phyloP scores from a whole-genome alignment of 2,888 invertebrate species.

The Nemotelus pantherinus region DNA sequence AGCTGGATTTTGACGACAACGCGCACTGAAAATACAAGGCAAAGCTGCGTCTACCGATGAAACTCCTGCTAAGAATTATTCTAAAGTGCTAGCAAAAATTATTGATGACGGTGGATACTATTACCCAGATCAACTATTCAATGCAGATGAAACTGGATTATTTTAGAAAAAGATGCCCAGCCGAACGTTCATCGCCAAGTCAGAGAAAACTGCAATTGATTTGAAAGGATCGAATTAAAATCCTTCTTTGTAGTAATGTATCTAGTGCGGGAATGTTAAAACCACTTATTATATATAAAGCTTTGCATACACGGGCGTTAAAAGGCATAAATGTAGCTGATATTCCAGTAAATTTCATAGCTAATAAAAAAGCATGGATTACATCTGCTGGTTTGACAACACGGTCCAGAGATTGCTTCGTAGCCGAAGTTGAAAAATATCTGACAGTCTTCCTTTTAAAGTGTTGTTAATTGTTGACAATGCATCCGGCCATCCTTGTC shows the following conservation, averaged over 20 bases:
- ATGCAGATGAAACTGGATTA: constrained; percentile 55
- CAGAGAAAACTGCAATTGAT: constrained; percentile 54
- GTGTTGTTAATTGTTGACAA: constrained; percentile 49
- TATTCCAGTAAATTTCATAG: constrained; percentile 55
- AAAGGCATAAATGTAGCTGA: constrained; percentile 52
- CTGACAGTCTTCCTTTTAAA: constrained; percentile 47
- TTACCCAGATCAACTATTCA: constrained; percentile 55
- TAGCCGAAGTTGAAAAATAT: constrained; percentile 42
- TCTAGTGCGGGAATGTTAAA: constrained; percentile 55
- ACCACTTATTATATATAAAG: constrained; percentile 54
- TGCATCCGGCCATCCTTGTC: constrained; percentile 48
- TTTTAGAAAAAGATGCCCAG: constrained; percentile 58
- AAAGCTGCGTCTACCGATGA: constrained; percentile 52
- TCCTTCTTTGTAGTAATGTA: constrained; percentile 56
- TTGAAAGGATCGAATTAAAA: constrained; percentile 56
- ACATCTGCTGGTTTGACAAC: constrained; percentile 50
- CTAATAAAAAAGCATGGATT: constrained; percentile 55
- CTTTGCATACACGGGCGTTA: constrained; percentile 54
- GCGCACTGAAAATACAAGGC: constrained; percentile 53
- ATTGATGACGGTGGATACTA: constrained; percentile 53
- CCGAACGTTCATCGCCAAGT: constrained; percentile 56
- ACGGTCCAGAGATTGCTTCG: constrained; percentile 52
- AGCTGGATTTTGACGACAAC: constrained; percentile 52
- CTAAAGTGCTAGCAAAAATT: constrained; percentile 51
- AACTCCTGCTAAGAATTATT: constrained; percentile 49